Evolutionary conservation across 2,888 invertebrate genomes (phyloP).

Genomic region (Geotrupes spiniger): DNA sequence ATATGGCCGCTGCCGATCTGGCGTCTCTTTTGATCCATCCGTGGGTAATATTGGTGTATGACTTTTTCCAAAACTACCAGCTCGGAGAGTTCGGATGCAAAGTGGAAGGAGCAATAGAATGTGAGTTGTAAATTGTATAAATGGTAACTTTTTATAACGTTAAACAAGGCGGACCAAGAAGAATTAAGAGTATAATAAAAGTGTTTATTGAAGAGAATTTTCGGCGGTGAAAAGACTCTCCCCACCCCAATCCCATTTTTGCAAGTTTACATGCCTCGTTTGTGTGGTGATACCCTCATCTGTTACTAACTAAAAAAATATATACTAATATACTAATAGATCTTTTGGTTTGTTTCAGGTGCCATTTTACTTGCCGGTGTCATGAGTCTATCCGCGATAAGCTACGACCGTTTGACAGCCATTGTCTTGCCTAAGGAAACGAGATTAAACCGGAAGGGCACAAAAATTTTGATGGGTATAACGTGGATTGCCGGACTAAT

Average conservation of each 20-base stretch:
- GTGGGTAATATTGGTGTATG: conserved; percentile 69
- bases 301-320: background rate
- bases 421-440: conserved; percentile 72
- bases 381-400: conserved; percentile 72
- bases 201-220: conserved; percentile 4
- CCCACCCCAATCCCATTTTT: too few relatives aligned
- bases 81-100: conserved; percentile 72
- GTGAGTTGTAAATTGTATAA: conserved; percentile 55
- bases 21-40: conserved; percentile 67
- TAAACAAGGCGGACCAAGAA: too few relatives aligned
- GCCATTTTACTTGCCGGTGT: conserved; percentile 73
- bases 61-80: conserved; percentile 76
- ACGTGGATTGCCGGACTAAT: conserved; percentile 67
- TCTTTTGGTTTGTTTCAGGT: conserved; percentile 48
- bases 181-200: background rate
- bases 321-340: too few relatives aligned
- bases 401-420: conserved; percentile 79
- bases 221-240: too few relatives aligned
- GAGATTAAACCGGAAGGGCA: conserved; percentile 62
- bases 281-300: conserved; percentile 7
- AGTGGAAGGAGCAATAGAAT: conserved; percentile 73
- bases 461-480: conserved; percentile 61
- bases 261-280: too few relatives aligned
- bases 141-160: background rate
- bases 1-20: conserved; percentile 71